A percentile compares a stretch with the other conserved stretches of the same genome.
These are phyloP conservation scores for Aelia acuminata DNA, from an alignment of 2,888 invertebrate species.

Conservation along the genomic window DNA sequence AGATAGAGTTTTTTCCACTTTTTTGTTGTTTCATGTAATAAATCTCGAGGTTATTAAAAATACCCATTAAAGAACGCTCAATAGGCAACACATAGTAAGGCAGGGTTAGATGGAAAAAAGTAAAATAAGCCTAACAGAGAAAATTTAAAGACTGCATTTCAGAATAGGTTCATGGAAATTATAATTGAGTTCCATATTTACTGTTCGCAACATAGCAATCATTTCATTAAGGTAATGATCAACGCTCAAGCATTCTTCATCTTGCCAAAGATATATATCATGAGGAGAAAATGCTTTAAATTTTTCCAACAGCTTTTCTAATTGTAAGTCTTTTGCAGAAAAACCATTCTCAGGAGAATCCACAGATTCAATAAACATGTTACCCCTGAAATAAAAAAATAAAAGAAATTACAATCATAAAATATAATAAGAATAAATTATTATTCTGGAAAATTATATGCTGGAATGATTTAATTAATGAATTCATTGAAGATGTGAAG, in stretches of 20 bases:
- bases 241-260: constrained; percentile 25
- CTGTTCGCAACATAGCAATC: not conserved
- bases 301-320: constrained; percentile 29
- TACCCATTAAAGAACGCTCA: too few species aligned
- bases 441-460: too few species aligned
- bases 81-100: too few species aligned
- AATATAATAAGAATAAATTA: constrained; percentile 57
- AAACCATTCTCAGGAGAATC: not conserved
- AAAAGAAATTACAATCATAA: too few species aligned
- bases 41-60: too few species aligned
- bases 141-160: too few species aligned
- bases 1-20: too few species aligned
- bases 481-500: constrained; percentile 7
- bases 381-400: constrained; percentile 11
- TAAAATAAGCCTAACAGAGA: too few species aligned
- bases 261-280: constrained; percentile 26
- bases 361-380: not conserved
- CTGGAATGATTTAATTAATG: constrained; percentile 28
- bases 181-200: not conserved
- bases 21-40: too few species aligned
- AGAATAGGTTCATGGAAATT: not conserved
- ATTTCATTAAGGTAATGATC: constrained; percentile 57
- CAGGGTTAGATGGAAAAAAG: too few species aligned
- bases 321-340: not conserved
- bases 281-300: not conserved